phyloP scores from a whole-genome alignment of 1,140 invertebrate species.

The Stenopsyche tienmushanensis region DNA sequence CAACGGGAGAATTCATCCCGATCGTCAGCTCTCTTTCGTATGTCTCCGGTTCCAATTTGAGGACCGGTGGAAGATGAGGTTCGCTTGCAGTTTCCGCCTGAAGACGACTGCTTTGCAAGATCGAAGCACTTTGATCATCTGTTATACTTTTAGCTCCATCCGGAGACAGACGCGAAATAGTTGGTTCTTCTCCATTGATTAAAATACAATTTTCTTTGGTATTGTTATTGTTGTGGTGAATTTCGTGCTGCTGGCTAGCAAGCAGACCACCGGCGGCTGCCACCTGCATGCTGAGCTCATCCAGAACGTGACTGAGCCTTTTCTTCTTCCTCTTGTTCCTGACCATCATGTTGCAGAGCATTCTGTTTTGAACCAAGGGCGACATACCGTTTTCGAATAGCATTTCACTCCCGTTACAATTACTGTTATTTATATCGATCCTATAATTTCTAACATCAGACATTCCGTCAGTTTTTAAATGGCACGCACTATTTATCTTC shows the following conservation, averaged over 20 bases:
- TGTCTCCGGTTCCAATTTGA: neutral
- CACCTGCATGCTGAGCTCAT: slow-evolving; percentile 19
- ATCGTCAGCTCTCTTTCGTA: neutral
- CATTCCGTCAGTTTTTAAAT: too few species aligned
- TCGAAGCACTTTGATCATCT: neutral
- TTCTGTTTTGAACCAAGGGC: too few species aligned
- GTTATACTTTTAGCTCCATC: neutral
- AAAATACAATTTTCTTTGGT: neutral
- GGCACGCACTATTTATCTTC: too few species aligned
- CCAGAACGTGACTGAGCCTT: slow-evolving; percentile 26
- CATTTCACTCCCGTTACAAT: too few species aligned
- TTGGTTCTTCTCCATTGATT: neutral
- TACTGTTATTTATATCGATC: too few species aligned
- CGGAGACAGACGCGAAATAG: neutral
- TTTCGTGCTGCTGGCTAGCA: neutral
- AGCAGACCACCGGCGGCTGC: neutral
- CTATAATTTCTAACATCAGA: too few species aligned
- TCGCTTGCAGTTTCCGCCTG: neutral
- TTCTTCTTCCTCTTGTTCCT: slow-evolving; percentile 24
- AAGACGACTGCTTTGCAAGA: neutral
- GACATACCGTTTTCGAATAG: too few species aligned
- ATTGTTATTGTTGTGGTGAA: slow-evolving; percentile 11
- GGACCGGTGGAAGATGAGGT: neutral
- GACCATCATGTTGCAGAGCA: too few species aligned
- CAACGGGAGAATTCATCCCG: neutral